Evolutionary conservation across 2,888 invertebrate genomes (phyloP).

Genomic region (Diachrysia chrysitis): DNA sequence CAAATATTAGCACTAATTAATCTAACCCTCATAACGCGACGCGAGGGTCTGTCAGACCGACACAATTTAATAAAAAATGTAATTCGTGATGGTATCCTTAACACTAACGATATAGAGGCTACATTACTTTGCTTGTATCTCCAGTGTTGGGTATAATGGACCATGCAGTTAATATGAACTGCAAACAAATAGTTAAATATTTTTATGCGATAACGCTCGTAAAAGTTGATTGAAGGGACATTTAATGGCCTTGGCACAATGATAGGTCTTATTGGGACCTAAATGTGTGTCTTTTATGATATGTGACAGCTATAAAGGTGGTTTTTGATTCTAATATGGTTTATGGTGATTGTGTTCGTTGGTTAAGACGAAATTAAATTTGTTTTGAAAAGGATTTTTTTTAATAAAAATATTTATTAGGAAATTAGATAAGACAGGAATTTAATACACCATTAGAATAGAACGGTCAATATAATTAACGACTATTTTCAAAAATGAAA

Average conservation of each 20-base stretch:
- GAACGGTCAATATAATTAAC: no score
- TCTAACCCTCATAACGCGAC: slow-evolving; percentile 63
- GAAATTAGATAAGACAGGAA: no score
- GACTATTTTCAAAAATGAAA: no score
- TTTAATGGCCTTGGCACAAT: slow-evolving; percentile 77
- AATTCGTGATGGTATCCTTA: slow-evolving; percentile 42
- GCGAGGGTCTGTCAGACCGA: slow-evolving; percentile 50
- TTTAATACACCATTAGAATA: no score
- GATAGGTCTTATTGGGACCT: slow-evolving; percentile 70
- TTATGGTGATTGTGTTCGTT: slow-evolving; percentile 35
- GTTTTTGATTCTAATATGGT: slow-evolving; percentile 40
- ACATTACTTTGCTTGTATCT: slow-evolving; percentile 55
- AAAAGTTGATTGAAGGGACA: slow-evolving; percentile 85
- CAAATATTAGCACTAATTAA: slow-evolving; percentile 78
- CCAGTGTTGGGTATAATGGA: slow-evolving; percentile 53
- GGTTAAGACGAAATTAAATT: slow-evolving; percentile 9
- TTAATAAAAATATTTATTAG: no score
- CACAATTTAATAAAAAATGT: slow-evolving; percentile 39
- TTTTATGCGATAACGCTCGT: slow-evolving; percentile 86
- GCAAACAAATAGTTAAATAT: slow-evolving; percentile 88
- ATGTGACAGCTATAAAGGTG: slow-evolving; percentile 51
- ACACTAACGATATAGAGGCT: slow-evolving; percentile 49
- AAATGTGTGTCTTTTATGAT: slow-evolving; percentile 62
- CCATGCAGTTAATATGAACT: slow-evolving; percentile 82
- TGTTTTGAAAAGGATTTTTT: slow-evolving; percentile 8